Evolutionary conservation across 2,888 invertebrate genomes (phyloP), one percentile per base, ranked within the genome.

Genomic region (Erannis defoliaria): DNA sequence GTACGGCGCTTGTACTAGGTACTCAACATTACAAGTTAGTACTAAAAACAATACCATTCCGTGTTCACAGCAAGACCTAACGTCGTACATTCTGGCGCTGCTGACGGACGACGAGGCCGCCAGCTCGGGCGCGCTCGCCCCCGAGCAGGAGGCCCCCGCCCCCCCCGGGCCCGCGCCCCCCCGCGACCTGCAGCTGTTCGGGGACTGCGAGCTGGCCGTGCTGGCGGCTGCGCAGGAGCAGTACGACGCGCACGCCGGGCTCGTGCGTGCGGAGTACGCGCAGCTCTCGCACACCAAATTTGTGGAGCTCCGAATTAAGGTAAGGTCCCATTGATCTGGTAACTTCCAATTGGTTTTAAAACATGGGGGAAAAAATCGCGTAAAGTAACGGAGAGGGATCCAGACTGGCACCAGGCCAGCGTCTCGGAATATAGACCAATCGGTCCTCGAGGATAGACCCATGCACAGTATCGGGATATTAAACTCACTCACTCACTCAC

Each of bases 181-280:
- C 31, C 77, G 90, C 0, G 89, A 89, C 74, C 75, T 89, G 65
- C 88, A 83, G 69, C 80, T 92, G 55, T 92, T 89, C 73, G 90
- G 86, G 0, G 92, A 93, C 76, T 86, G 87, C 68, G 92, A 93
- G 80, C 82, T 92, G 55, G 88, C 89, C 0, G 88, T 90, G 59
- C 77, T 92, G 55, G 90, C 88, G 0, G 90, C 89, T 0, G 73
- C 81, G 1, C 59, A 79, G 5, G 88, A 85, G 61, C 82, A 84
- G 67, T 92, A 92, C 67, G 88, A 89, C 37, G 84, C 83, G 0
- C 91, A 92, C 62, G 90, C 91, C 16, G 82, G 83, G 62, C 82
- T 87, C 0, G 89, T 92, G 26, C 73, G 92, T 1, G 88, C 86
- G 0, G 92, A 92, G 75, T 92, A 92, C 62, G 75, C 82, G 4